Base-by-base conservation (phyloP, 2,797 vertebrate species). In the Falco columbarius region DNA sequence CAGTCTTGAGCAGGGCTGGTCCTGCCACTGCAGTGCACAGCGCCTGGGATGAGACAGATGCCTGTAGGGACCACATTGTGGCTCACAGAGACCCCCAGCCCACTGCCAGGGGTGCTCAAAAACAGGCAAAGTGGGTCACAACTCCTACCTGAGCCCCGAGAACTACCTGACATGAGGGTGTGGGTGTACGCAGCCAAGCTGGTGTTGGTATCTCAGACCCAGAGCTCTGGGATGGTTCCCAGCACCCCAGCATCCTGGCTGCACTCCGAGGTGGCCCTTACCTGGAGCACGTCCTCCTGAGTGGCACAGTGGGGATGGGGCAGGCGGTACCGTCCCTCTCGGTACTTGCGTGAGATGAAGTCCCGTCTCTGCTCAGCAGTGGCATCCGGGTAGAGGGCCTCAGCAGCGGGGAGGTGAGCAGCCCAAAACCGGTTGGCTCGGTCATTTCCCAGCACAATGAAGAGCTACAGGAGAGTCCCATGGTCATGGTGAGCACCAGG, bases 401-500 rank as follows among this genome's bases (percentile, higher is more conserved):
- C 99, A 0, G 96, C 38, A 2, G 73, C 10, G 0, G 98, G 96
- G 68, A 98, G 97, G 20, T 86, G 97, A 9, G 98, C 98, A 0
- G 98, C 99, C 99, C 99, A 99, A 98, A 99, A 99, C 4, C 98
- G 98, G 68, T 99, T 99, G 89, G 99, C 99, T 84, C 98, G 97
- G 81, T 99, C 98, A n/a, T 99, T 99, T 12, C 99, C 99, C 95
- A 99, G 96, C 98, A 99, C 95, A 77, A 99, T 99, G 97, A 99
- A 99, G 55, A 99, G 98, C 99, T 99, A 95, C 47, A 61, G 68
- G 66, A 83, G 36, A 75, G 58, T 14, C 23, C 36, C 24, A 2
- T 0, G 29, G 62, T 70, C 49, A 83, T 1, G 30, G 24, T 0
- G 0, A 77, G 29, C 63, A 30, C 56, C 21, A 5, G 26, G 27